Conservation (phyloP, 2,113 vertebrate species). For the Cyanistes caeruleus region DNA sequence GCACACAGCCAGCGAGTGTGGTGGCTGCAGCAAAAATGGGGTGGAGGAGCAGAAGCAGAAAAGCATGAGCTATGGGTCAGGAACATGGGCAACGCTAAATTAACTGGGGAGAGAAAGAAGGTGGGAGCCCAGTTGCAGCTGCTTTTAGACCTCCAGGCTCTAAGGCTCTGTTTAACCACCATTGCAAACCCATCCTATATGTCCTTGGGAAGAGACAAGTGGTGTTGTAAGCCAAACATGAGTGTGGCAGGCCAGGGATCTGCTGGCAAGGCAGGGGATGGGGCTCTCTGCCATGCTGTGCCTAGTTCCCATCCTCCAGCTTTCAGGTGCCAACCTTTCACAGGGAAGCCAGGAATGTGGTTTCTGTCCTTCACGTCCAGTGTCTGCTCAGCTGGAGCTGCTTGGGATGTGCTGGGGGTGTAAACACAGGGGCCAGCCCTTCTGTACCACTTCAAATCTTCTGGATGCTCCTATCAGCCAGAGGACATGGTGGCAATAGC, state of each 20-base stretch:
- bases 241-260: neutral
- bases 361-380: neutral
- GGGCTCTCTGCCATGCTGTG: neutral
- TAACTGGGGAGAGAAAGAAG: neutral
- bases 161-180: neutral
- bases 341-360: neutral
- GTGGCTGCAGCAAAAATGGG: neutral
- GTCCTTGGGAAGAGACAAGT: neutral
- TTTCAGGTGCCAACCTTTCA: neutral
- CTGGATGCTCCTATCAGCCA: neutral
- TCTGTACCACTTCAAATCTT: neutral
- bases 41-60: neutral
- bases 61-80: neutral
- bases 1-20: rapidly evolving
- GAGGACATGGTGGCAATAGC: neutral
- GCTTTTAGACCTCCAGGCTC: neutral
- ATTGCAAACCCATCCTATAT: rapidly evolving
- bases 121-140: neutral
- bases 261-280: neutral
- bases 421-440: neutral
- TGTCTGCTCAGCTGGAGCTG: neutral
- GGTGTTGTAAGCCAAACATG: neutral
- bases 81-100: neutral
- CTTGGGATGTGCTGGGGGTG: neutral
- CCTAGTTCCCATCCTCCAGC: neutral